phyloP scores from a whole-genome alignment of 1,140 invertebrate species.

The Bombus breviceps region DNA sequence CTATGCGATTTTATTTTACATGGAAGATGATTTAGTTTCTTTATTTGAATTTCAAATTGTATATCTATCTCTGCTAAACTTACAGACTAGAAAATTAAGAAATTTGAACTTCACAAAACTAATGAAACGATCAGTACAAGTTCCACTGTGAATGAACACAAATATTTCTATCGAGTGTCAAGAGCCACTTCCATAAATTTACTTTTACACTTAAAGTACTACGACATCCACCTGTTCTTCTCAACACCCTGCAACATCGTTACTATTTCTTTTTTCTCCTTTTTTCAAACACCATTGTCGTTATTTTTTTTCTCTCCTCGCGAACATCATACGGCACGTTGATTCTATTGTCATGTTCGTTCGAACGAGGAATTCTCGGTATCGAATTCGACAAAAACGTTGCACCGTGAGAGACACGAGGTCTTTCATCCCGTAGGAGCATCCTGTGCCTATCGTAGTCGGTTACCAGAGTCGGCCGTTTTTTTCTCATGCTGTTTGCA shows the following conservation, averaged over 20 bases:
- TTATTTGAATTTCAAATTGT: no score
- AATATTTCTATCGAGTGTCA: no score
- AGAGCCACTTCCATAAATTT: no score
- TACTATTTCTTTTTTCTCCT: background rate
- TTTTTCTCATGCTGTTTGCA: constrained; percentile 68
- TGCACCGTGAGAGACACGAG: constrained; percentile 52
- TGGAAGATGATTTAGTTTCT: no score
- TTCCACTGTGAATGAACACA: no score
- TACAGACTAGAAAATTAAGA: no score
- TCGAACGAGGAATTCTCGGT: background rate
- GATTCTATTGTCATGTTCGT: constrained; percentile 4
- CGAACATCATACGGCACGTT: constrained; percentile 48
- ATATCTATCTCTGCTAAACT: no score
- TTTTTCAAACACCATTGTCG: background rate
- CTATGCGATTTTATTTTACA: no score
- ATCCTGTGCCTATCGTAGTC: constrained; percentile 14
- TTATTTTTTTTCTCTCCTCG: background rate
- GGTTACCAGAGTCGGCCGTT: constrained; percentile 43
- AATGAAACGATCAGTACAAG: no score
- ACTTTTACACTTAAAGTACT: no score
- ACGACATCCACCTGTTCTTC: constrained; percentile 2
- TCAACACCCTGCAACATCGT: background rate
- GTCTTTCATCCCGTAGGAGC: constrained; percentile 16
- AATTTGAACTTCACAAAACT: no score
- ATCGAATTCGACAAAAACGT: constrained; percentile 17